These are phyloP conservation scores for silkworm (Bombyx mori) DNA, from an alignment of 1,140 invertebrate genomes.

Conservation along the genomic window ASM3026992v2 NC_085129.1:697501-698000, in stretches of 20 bases:
- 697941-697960: background rate
- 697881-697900: constrained; percentile 79
- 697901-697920: background rate
- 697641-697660: constrained; percentile 98
- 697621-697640: constrained; percentile 94
- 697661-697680: constrained; percentile 82
- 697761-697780: constrained; percentile 98
- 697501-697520: constrained; percentile 16
- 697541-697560: constrained; percentile 90
- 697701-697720: constrained; percentile 84
- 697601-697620: constrained; percentile 96
- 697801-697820: constrained; percentile 91
- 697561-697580: constrained; percentile 93
- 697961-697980: constrained; percentile 26
- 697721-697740: constrained; percentile 93
- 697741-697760: constrained; percentile 91
- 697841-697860: constrained; percentile 86
- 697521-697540: constrained; percentile 77
- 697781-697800: constrained; percentile 93
- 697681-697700: constrained; percentile 79
- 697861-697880: constrained; percentile 94
- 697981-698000: constrained; percentile 15
- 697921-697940: background rate
- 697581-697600: constrained; percentile 94
- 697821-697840: constrained; percentile 82